A percentile compares a stretch with the other conserved stretches of the same genome.
These are phyloP conservation scores for Drosophila pseudoobscura DNA, from an alignment of 1,140 invertebrate species.

Conservation along the genomic window DNA sequence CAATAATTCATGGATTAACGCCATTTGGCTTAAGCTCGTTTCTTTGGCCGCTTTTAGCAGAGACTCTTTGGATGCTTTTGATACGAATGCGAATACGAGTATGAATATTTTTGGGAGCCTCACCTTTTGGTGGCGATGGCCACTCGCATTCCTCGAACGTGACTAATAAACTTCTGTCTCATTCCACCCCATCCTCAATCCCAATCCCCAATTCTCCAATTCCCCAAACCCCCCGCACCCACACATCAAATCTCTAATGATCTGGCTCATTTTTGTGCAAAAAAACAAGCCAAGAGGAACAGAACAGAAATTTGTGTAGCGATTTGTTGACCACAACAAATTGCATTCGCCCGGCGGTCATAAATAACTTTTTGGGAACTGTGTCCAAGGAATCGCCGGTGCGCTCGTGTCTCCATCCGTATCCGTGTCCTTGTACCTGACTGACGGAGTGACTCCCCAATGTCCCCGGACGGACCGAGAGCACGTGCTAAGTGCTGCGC, in stretches of 20 bases:
- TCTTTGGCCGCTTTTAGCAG: slow-evolving; percentile 74
- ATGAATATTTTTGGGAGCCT: slow-evolving; percentile 41
- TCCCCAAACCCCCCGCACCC: not conserved
- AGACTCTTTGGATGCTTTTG: slow-evolving; percentile 44
- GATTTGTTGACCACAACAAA: slow-evolving; percentile 81
- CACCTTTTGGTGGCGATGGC: slow-evolving; percentile 52
- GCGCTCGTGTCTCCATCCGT: slow-evolving; percentile 4
- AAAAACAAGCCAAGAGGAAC: slow-evolving; percentile 7
- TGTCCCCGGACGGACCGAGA: slow-evolving; percentile 42
- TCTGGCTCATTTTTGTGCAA: slow-evolving; percentile 44
- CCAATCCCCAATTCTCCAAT: no score
- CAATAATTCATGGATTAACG: slow-evolving; percentile 83
- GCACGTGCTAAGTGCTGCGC: slow-evolving; percentile 76
- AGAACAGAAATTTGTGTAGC: slow-evolving; percentile 62
- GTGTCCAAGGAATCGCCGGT: slow-evolving; percentile 25
- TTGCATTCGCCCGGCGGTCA: slow-evolving; percentile 64
- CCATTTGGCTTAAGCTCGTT: slow-evolving; percentile 81
- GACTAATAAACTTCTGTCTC: slow-evolving; percentile 74
- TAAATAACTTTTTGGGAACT: slow-evolving; percentile 65
- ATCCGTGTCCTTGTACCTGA: slow-evolving; percentile 65
- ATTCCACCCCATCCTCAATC: not conserved
- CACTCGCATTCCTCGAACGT: slow-evolving; percentile 71
- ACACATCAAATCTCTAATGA: slow-evolving; percentile 40
- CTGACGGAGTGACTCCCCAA: slow-evolving; percentile 38
- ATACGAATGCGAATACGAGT: slow-evolving; percentile 5